Evolutionary conservation across 2,113 vertebrate genomes (phyloP), one percentile per base, ranked within the genome.

Genomic region (Brevimyrus niger): DNA sequence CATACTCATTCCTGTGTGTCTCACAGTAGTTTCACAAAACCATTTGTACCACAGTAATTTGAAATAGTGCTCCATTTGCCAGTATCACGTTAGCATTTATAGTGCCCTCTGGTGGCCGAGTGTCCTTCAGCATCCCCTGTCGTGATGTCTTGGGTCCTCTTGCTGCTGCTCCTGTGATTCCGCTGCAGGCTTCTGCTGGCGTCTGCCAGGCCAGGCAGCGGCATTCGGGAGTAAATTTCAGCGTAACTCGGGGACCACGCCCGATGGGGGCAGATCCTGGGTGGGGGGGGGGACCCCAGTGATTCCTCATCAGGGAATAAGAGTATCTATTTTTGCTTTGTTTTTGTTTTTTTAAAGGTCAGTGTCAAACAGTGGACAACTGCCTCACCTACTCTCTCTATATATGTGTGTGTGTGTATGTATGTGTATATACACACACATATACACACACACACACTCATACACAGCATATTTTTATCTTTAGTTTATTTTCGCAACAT

Each of bases 401-500:
- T 88, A 10, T 65, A 6, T 61, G 21, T 58, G 6, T 58, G 55
- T 58, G 5, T 55, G 5, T 23, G 1, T 55, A 2, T 55, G 19
- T 55, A 4, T 55, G 53, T 55, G 21, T 58, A 21, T 55, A 5
- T 7, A 2, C 13, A 58, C 13, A 9, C 15, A 10, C 15, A n/a
- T n/a, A 58, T 23, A 58, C 2, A 55, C 2, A 65, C 9, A 27
- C 88, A 80, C 10, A 88, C 23, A 65, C n/a, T 65, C 88, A 80
- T 51, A 88, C 31, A 50, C 87, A 88, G 27, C 65, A 61, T 88
- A 88, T 88, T 88, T 73, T 48, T 73, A 76, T 73, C 42, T 80
- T 88, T 50, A 82, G 17, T 48, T 88, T 80, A 76, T 88, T 88
- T 88, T 88, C 46, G 27, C 46, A 88, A 88, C 88, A 88, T 88